Conservation (phyloP, 2,113 vertebrate genomes). For the Arothron firmamentum region DNA sequence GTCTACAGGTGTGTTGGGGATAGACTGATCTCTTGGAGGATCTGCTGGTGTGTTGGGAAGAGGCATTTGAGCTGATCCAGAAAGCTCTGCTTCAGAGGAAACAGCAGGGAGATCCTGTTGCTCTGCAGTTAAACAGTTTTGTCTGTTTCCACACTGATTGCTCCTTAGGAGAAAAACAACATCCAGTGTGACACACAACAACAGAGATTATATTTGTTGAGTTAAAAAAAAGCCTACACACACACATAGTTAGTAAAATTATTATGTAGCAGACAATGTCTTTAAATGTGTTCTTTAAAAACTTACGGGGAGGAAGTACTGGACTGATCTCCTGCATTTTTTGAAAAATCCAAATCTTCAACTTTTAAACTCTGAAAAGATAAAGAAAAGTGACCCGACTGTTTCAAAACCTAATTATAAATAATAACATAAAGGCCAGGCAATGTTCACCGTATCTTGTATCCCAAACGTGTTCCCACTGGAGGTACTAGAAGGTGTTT, state of each 20-base stretch:
- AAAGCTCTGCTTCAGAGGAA: slow-evolving; percentile 17
- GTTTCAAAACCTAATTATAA: neutral
- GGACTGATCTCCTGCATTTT: slow-evolving; percentile 11
- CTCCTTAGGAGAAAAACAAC: neutral
- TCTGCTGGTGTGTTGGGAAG: too few relatives aligned
- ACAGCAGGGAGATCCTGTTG: slow-evolving; percentile 19
- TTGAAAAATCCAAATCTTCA: slow-evolving; percentile 51
- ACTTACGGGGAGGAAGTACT: slow-evolving; percentile 58
- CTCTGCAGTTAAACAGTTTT: slow-evolving; percentile 10
- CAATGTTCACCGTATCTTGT: slow-evolving; percentile 38
- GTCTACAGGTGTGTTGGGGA: too few relatives aligned
- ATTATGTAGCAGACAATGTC: neutral
- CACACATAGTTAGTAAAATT: neutral
- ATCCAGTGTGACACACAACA: neutral
- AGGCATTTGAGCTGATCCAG: slow-evolving; percentile 2
- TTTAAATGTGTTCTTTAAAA: neutral
- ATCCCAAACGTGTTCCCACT: slow-evolving; percentile 12
- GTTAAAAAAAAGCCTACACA: neutral
- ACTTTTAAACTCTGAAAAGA: slow-evolving; percentile 66
- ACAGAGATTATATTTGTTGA: neutral
- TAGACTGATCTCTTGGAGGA: too few relatives aligned
- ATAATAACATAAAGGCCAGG: neutral
- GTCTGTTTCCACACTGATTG: neutral
- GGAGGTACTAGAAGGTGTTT: slow-evolving; percentile 27
- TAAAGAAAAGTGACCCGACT: slow-evolving; percentile 1